Conservation (phyloP, 1,140 invertebrate genomes). For the Pentalonia nigronervosa region DNA sequence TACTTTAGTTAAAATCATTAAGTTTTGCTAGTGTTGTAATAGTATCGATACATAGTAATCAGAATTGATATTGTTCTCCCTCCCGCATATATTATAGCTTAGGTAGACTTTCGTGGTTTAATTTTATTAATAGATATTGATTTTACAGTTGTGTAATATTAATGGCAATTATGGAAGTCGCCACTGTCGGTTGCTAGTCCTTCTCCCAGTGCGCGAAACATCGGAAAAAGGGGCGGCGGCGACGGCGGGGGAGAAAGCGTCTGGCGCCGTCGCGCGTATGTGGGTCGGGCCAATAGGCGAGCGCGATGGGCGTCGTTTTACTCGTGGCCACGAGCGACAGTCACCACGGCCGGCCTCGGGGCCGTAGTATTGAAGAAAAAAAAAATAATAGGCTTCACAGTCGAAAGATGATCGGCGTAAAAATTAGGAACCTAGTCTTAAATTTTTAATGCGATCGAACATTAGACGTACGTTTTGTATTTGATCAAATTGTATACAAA, state of each 20-base stretch:
- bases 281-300: conserved; percentile 42
- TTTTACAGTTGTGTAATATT: conserved; percentile 5
- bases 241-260: conserved; percentile 12
- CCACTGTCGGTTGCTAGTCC: background rate
- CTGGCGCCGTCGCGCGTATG: conserved; percentile 21
- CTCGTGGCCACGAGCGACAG: background rate
- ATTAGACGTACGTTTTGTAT: background rate
- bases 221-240: background rate
- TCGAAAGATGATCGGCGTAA: background rate
- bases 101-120: background rate
- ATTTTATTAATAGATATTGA: background rate
- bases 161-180: conserved; percentile 7
- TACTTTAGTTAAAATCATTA: background rate
- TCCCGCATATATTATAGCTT: background rate
- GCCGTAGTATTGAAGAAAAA: background rate
- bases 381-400: background rate
- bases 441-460: too few relatives aligned
- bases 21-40: background rate
- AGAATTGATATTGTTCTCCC: background rate
- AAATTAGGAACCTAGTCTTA: too few relatives aligned
- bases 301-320: conserved; percentile 33
- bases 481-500: background rate
- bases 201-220: background rate
- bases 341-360: background rate
- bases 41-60: background rate